These are phyloP conservation scores for Pristionchus fissidentatus DNA, from an alignment of 2,888 invertebrate species.

Conservation along the genomic window DNA sequence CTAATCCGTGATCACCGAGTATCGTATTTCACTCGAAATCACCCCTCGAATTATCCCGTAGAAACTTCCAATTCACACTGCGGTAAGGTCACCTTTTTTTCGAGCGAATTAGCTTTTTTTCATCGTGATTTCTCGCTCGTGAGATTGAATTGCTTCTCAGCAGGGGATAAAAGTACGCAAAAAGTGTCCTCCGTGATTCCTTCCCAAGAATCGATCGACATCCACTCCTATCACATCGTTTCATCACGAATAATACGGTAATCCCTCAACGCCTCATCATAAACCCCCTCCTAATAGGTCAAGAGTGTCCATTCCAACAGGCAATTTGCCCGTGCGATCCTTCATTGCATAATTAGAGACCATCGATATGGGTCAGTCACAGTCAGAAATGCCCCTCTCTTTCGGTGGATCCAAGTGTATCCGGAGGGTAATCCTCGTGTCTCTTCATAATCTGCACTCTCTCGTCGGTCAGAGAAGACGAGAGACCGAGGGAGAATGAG, in stretches of 20 bases:
- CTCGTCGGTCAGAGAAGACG: not conserved
- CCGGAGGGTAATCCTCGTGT: not conserved
- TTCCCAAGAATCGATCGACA: not conserved
- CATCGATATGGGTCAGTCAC: conserved; percentile 39
- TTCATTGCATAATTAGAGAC: conserved; percentile 40
- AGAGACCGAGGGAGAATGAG: not conserved
- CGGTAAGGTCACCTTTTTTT: conserved; percentile 26
- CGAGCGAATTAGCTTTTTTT: not conserved
- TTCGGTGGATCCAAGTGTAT: conserved; percentile 17
- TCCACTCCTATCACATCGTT: not conserved
- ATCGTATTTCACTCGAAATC: not conserved
- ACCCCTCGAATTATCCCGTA: not conserved
- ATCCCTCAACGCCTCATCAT: not conserved
- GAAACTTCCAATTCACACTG: conserved; percentile 27
- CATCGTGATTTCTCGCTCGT: conserved; percentile 4
- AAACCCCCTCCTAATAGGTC: conserved; percentile 8
- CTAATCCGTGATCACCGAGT: not conserved
- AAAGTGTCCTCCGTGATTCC: conserved; percentile 32
- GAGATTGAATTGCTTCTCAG: conserved; percentile 21
- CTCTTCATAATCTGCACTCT: not conserved
- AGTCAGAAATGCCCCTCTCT: not conserved
- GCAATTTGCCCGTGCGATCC: conserved; percentile 37
- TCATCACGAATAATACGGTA: no score
- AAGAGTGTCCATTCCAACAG: conserved; percentile 14
- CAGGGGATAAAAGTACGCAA: not conserved